Base-by-base conservation (phyloP, 1,140 invertebrate species). In the Camponotus vicinus region DNA sequence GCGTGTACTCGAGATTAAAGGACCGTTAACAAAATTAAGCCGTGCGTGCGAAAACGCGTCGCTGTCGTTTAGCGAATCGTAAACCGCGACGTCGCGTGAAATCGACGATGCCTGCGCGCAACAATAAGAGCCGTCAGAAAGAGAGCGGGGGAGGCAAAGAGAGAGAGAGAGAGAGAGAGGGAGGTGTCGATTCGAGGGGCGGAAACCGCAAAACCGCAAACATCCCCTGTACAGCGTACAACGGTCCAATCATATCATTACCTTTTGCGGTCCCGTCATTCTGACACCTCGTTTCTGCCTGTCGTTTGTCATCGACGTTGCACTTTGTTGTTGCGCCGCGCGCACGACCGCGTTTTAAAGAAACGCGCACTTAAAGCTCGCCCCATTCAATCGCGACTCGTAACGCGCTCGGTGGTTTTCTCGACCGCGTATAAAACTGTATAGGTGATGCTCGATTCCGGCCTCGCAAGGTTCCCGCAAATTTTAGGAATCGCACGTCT, bases 231-330 rank as follows among this genome's bases (percentile, higher is more conserved):
- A 93, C 92, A 91, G 93, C 92, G 91, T 92, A 92, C 92, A 93
- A 92, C 93, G 88, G 89, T 92, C 79, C 94, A 95, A 95, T 95
- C 95, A 95, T 95, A 95, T 95, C 93, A 94, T 95, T 95, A 95
- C 92, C 93, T 93, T 93, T 73, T 95, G 94, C 92, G 94, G 94
- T 94, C 82, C 90, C 89, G 91, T 92, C 93, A 93, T 92, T 91
- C 92, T 91, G 93, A 94, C 94, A 95, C 94, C 94, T 94, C 93
- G 92, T 94, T 94, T 85, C 85, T 86, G 94, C 90, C 88, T 93
- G 92, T 93, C 94, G 93, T 94, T 94, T 93, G 93, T 94, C 93
- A 93, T 93, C 92, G 88, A 69, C 88, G 88, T 91, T 87, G 88
- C 88, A 88, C 89, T 90, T 90, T 90, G 86, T 90, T 88, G 86